Evolutionary conservation across 2,888 invertebrate genomes (phyloP).

Genomic region (Eupithecia centaureata): DNA sequence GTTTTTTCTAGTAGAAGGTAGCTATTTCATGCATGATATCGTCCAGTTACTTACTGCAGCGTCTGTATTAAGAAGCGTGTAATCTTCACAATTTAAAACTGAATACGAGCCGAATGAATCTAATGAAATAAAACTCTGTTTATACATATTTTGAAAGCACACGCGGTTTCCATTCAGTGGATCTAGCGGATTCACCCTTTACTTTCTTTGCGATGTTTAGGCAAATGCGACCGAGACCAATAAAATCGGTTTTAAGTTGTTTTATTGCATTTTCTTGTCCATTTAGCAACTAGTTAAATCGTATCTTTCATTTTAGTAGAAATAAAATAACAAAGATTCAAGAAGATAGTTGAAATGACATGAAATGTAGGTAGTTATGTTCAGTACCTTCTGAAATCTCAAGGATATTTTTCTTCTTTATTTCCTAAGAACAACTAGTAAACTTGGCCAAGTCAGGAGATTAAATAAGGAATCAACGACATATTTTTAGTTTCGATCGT

Average conservation of each 20-base stretch:
- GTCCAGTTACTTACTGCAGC: too few species aligned
- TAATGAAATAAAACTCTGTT: constrained; percentile 7
- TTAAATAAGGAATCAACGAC: too few species aligned
- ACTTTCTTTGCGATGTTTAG: constrained; percentile 22
- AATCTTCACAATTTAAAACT: neutral
- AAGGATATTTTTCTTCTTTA: too few species aligned
- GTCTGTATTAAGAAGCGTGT: neutral
- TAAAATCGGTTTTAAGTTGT: neutral
- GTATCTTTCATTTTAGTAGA: neutral
- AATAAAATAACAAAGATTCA: too few species aligned
- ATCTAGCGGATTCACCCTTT: neutral
- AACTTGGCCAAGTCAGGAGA: too few species aligned
- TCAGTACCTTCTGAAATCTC: too few species aligned
- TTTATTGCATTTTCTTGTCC: neutral
- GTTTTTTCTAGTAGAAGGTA: too few species aligned
- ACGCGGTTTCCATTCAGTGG: constrained; percentile 4
- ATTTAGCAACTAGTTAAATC: neutral
- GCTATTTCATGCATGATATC: neutral
- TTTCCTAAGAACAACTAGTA: too few species aligned
- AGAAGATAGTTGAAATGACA: too few species aligned
- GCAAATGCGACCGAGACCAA: neutral
- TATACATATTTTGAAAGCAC: constrained; percentile 9
- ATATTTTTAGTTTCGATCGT: neutral
- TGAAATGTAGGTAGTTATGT: too few species aligned
- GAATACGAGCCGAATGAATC: constrained; percentile 1